A percentile compares a stretch with the other conserved stretches of the same genome.
Evolutionary conservation across 2,797 vertebrate species (phyloP).

Genomic region (Pangasius djambal): DNA sequence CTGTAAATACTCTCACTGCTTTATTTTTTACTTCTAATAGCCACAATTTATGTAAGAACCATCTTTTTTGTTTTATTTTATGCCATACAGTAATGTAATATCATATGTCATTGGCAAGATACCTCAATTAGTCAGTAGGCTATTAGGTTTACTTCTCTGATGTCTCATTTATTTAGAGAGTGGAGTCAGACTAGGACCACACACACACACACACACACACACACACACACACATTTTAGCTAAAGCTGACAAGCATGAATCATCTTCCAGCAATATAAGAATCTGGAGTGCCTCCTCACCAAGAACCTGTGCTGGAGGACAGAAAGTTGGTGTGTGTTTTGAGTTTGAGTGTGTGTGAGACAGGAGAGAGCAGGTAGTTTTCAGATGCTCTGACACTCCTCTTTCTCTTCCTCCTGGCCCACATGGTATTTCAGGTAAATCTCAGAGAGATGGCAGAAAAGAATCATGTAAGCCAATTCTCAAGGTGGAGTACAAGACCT

Average conservation of each 20-base stretch:
- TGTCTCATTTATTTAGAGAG: slow-evolving; percentile 24
- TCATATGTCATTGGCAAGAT: slow-evolving; percentile 5
- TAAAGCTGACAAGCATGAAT: slow-evolving; percentile 18
- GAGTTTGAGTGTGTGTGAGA: background rate
- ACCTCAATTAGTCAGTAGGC: background rate
- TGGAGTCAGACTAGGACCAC: background rate
- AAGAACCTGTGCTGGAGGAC: slow-evolving; percentile 32
- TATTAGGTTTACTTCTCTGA: background rate
- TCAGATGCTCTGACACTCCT: background rate
- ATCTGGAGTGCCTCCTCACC: slow-evolving; percentile 39
- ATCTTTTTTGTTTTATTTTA: background rate
- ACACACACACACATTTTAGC: background rate
- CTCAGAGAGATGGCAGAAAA: slow-evolving; percentile 92
- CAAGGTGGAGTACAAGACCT: slow-evolving; percentile 97
- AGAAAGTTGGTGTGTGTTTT: background rate
- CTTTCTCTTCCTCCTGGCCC: background rate
- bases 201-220: slow-evolving; percentile 8
- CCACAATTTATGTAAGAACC: background rate
- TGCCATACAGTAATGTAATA: background rate
- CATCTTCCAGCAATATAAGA: slow-evolving; percentile 43
- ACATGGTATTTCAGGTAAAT: slow-evolving; percentile 81
- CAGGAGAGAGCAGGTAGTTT: slow-evolving; percentile 1
- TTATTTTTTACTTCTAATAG: background rate
- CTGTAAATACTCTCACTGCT: background rate
- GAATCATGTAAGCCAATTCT: slow-evolving; percentile 98